phyloP scores from a whole-genome alignment of 2,888 invertebrate species.

The Drosophila heteroneura region DNA sequence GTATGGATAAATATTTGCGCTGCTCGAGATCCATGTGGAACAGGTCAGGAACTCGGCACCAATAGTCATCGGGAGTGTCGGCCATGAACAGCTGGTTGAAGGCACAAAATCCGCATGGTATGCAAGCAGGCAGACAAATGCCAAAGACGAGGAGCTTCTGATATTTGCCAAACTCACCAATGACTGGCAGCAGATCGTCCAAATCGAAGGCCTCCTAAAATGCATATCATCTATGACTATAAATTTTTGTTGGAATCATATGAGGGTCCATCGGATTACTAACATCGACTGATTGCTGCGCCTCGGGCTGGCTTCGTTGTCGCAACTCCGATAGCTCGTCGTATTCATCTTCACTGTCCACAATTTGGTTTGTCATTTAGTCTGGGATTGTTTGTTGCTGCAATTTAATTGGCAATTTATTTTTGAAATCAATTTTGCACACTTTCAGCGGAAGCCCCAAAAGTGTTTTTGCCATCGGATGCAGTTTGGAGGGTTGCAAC shows the following conservation, averaged over 20 bases:
- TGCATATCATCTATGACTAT: neutral
- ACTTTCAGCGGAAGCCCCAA: constrained; percentile 40
- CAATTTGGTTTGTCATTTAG: constrained; percentile 62
- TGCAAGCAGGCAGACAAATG: constrained; percentile 94
- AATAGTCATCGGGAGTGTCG: constrained; percentile 93
- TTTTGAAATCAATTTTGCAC: constrained; percentile 17
- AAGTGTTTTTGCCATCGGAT: constrained; percentile 26
- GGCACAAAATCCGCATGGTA: constrained; percentile 96
- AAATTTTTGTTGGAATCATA: neutral
- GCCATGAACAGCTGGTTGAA: constrained; percentile 97
- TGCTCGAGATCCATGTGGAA: constrained; percentile 86
- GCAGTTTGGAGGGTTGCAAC: constrained; percentile 45
- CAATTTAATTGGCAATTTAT: constrained; percentile 1
- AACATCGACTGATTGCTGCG: constrained; percentile 67
- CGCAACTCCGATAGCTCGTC: constrained; percentile 73
- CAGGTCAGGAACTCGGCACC: constrained; percentile 92
- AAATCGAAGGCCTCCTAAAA: constrained; percentile 88
- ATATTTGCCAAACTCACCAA: constrained; percentile 95
- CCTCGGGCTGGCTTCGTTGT: constrained; percentile 49
- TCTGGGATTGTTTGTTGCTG: neutral
- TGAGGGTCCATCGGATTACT: neutral
- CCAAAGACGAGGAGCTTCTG: constrained; percentile 94
- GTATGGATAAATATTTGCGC: constrained; percentile 89
- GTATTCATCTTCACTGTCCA: constrained; percentile 73
- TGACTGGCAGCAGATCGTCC: constrained; percentile 93